A percentile compares a stretch with the other conserved stretches of the same genome.
Evolutionary conservation across 2,797 vertebrate species (phyloP).

Genomic region (Manis javanica): DNA sequence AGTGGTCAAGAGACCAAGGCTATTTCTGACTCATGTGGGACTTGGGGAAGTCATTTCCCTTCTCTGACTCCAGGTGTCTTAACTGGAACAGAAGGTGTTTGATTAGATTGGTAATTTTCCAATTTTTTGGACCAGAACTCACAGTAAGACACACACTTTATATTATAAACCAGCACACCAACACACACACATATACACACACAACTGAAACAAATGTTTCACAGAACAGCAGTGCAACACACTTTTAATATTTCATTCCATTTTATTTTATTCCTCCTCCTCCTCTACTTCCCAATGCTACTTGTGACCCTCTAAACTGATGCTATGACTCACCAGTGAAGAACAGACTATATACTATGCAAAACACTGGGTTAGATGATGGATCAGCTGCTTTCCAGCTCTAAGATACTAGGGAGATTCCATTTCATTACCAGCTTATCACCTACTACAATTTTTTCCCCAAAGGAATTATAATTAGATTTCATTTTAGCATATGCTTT

Average conservation of each 20-base stretch:
- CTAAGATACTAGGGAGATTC: constrained; percentile 13
- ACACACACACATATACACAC: background rate
- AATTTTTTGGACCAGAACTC: background rate
- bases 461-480: background rate
- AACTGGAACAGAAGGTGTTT: background rate
- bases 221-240: background rate
- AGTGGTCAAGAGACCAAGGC: background rate
- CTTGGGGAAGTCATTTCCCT: background rate
- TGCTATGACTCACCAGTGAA: background rate
- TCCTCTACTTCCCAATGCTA: background rate
- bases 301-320: background rate
- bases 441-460: background rate
- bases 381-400: background rate
- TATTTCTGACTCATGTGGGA: background rate
- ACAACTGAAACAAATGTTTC: background rate
- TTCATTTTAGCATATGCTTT: constrained; percentile 19
- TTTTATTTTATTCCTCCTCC: background rate
- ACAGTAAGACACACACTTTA: background rate
- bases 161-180: background rate
- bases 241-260: background rate
- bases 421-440: constrained; percentile 29
- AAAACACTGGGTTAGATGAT: background rate
- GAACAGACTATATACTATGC: background rate
- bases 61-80: background rate
- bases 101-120: background rate